phyloP scores from a whole-genome alignment of 2,113 vertebrate genomes.

The Crypturellus undulatus region DNA sequence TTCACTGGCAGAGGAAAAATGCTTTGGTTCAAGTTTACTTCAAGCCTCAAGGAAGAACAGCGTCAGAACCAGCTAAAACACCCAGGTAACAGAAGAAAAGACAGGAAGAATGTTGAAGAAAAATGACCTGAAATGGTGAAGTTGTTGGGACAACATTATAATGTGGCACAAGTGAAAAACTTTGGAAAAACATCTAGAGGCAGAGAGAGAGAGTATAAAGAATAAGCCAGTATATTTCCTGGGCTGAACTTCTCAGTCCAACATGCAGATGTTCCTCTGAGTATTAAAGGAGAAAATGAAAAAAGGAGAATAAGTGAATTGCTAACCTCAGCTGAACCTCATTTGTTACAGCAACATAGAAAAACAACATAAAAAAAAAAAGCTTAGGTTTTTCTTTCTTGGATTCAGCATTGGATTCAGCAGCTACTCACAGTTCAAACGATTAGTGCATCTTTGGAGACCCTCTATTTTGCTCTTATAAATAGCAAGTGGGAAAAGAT shows the following conservation, averaged over 20 bases:
- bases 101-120: not conserved
- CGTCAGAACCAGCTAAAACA: not conserved
- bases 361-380: no score
- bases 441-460: not conserved
- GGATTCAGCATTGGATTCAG: not conserved
- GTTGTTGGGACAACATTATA: not conserved
- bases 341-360: not conserved
- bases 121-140: not conserved
- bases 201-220: not conserved
- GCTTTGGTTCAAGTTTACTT: not conserved
- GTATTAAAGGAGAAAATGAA: not conserved
- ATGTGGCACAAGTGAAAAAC: not conserved
- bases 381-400: not conserved
- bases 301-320: not conserved
- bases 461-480: not conserved
- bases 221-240: not conserved
- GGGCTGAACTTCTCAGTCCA: not conserved
- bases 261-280: not conserved
- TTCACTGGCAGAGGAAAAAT: not conserved
- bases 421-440: not conserved
- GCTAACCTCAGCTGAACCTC: not conserved
- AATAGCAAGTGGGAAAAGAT: not conserved
- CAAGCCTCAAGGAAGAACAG: not conserved
- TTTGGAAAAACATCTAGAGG: not conserved
- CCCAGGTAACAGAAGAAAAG: not conserved